These are phyloP conservation scores for Linnaemya tessellans DNA, from an alignment of 2,888 invertebrate species.

Conservation along the genomic window DNA sequence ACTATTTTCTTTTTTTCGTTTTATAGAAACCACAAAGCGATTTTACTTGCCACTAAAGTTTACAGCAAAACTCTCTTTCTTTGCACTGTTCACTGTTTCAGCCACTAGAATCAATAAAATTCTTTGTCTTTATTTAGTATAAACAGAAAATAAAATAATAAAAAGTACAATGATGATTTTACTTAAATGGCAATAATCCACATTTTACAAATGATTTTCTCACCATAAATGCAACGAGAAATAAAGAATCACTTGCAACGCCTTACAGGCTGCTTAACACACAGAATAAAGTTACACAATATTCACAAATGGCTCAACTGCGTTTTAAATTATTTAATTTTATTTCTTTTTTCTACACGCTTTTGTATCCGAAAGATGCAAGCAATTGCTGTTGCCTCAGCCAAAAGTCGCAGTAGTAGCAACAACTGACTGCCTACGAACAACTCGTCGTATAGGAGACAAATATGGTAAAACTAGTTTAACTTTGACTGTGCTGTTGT, in stretches of 20 bases:
- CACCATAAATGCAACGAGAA: slow-evolving; percentile 63
- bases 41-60: slow-evolving; percentile 21
- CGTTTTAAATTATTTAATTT: slow-evolving; percentile 8
- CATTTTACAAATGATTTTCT: slow-evolving; percentile 69
- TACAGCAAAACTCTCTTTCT: neutral
- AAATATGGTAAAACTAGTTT: slow-evolving; percentile 65
- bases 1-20: neutral
- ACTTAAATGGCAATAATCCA: slow-evolving; percentile 68
- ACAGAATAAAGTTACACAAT: slow-evolving; percentile 56
- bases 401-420: slow-evolving; percentile 14
- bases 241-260: slow-evolving; percentile 64
- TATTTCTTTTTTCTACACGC: neutral
- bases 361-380: slow-evolving; percentile 23
- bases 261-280: slow-evolving; percentile 48
- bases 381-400: slow-evolving; percentile 25
- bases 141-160: slow-evolving; percentile 2
- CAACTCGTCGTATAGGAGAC: neutral
- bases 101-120: slow-evolving; percentile 40
- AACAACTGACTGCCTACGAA: slow-evolving; percentile 6
- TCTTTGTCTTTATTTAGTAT: slow-evolving; percentile 61
- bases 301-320: slow-evolving; percentile 22
- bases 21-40: slow-evolving; percentile 33
- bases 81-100: neutral
- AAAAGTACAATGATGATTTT: slow-evolving; percentile 32
- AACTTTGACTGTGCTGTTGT: neutral